These are phyloP conservation scores for Holacanthus passer DNA, from an alignment of 2,113 vertebrate species.

Conservation along the genomic window DNA sequence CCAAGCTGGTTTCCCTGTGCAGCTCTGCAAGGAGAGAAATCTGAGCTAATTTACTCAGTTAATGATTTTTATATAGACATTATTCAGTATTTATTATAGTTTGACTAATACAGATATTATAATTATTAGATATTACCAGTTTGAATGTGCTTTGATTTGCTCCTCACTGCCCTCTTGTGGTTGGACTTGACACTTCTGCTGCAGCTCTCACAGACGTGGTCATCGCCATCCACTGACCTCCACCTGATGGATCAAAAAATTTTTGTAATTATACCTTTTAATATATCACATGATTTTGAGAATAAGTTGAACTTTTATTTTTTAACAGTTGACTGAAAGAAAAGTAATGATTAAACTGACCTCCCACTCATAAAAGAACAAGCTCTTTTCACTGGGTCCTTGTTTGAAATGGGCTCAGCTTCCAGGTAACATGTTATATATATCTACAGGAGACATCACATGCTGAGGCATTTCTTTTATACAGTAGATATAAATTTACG, in stretches of 20 bases:
- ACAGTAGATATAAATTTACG: not conserved
- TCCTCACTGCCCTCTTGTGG: constrained; percentile 56
- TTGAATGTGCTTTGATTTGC: not conserved
- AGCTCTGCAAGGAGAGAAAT: constrained; percentile 45
- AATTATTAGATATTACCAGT: too few relatives aligned
- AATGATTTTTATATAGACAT: not conserved
- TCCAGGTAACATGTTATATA: constrained; percentile 57
- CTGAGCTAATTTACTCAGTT: not conserved
- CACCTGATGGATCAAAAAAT: constrained; percentile 21
- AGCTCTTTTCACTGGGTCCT: constrained; percentile 14
- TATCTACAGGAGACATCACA: constrained; percentile 46
- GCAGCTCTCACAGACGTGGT: constrained; percentile 46
- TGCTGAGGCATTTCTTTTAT: not conserved
- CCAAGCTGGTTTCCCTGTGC: constrained; percentile 14
- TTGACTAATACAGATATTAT: not conserved
- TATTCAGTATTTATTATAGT: not conserved
- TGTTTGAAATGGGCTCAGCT: constrained; percentile 24
- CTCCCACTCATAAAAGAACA: constrained; percentile 40
- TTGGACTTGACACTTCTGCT: not conserved
- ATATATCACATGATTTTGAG: not conserved
- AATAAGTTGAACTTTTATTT: not conserved
- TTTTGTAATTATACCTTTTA: not conserved
- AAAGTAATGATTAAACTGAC: constrained; percentile 5
- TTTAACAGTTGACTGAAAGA: not conserved
- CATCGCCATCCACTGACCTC: constrained; percentile 57